Base-by-base conservation (phyloP, 1,140 invertebrate genomes). In the Ips typographus region DNA sequence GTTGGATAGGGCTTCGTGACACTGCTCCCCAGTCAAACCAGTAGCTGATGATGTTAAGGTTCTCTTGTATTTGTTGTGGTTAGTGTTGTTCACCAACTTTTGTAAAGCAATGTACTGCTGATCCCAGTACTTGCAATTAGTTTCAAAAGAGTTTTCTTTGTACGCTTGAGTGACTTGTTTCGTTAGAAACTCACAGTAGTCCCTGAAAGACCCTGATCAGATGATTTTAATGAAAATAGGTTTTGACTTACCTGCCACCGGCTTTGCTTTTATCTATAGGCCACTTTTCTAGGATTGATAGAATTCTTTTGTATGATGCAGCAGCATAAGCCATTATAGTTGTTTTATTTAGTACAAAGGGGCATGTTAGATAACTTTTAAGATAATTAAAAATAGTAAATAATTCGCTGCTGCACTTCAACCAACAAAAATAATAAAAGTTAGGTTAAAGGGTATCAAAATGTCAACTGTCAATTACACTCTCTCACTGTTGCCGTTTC, bases 261-360 rank as follows among this genome's bases (percentile, higher is more conserved):
- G 81, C 78, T 85, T 93, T 94, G 7, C 83, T 82, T 73, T 82
- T 80, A 80, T 94, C 91, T 40, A 92, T 71, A 41, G 91, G 91
- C 92, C 92, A 94, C 78, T 88, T 88, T 79, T 92, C 87, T 71
- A 94, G 84, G 68, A 94, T 80, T 81, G 85, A 87, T 37, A 91
- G 78, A 79, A 91, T 92, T 78, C 88, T 86, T 77, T 88, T 90
- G 77, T 91, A 92, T 71, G 56, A 74, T 40, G 63, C 73, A 41
- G 77, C 69, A 40, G 74, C 75, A 59, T 70, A 63, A 60, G 76
- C 76, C 76, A 77, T 77, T 47, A 59, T 36, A 49, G 36, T 47
- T 6, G 5, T 47, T 49, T 49, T 3, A 49, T 8, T 49, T 8
- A 49, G 22, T 8, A 8, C 22, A 2, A 49, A 8, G 7, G 7